Conservation (phyloP, 2,113 vertebrate genomes). For the Falco punctatus region DNA sequence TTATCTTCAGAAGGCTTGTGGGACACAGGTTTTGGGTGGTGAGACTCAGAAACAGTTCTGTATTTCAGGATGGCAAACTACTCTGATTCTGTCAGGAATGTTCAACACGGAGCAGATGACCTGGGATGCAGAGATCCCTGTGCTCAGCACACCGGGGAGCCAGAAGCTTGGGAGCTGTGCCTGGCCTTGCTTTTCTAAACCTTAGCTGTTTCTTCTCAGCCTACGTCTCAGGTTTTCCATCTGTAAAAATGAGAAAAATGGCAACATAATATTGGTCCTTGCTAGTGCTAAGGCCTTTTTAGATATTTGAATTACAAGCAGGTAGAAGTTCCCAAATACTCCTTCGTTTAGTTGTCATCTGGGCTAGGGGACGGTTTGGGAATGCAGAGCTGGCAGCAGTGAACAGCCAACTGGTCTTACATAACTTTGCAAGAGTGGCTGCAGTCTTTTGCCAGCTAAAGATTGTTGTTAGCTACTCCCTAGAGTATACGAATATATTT, state of each 20-base stretch:
- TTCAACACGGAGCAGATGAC: neutral
- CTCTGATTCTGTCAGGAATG: neutral
- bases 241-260: neutral
- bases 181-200: neutral
- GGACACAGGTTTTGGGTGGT: neutral
- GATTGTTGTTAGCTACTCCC: neutral
- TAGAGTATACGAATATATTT: neutral
- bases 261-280: neutral
- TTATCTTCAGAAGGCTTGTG: neutral
- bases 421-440: neutral
- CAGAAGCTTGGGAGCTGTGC: neutral
- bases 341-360: constrained; percentile 19
- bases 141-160: neutral
- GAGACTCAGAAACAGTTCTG: neutral
- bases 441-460: neutral
- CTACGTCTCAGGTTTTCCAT: neutral
- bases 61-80: neutral
- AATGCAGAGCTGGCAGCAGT: neutral
- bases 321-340: neutral
- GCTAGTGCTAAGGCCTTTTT: neutral
- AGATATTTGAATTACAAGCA: neutral
- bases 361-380: neutral
- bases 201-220: neutral
- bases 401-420: neutral
- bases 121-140: neutral